Percentiles rank a stretch among this genome's conserved stretches.
These are phyloP conservation scores for Platanista minor DNA, from an alignment of 2,113 vertebrate species.

Conservation along the genomic window DNA sequence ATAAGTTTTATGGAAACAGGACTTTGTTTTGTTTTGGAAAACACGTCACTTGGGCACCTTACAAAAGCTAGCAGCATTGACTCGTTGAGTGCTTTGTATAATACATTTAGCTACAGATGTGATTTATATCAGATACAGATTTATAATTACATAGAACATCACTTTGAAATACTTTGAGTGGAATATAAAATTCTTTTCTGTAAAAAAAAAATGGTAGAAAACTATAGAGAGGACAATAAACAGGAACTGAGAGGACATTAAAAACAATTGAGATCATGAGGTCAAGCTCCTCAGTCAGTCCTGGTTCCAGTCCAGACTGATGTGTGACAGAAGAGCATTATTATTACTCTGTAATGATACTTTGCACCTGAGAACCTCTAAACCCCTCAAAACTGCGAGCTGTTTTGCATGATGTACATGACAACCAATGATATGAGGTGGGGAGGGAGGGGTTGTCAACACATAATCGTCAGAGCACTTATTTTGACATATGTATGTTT, in stretches of 20 bases:
- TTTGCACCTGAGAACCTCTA: conserved; percentile 67
- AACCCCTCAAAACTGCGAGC: conserved; percentile 66
- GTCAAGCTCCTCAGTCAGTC: conserved; percentile 74
- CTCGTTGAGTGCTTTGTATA: background rate
- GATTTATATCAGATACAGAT: background rate
- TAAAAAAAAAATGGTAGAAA: conserved; percentile 31
- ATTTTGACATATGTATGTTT: background rate
- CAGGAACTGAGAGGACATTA: conserved; percentile 58
- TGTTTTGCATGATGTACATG: conserved; percentile 69
- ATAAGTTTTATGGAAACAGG: background rate
- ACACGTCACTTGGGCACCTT: background rate
- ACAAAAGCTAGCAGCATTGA: background rate
- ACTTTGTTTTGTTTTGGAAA: background rate
- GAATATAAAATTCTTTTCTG: background rate
- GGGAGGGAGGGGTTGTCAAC: background rate
- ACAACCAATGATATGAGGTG: background rate
- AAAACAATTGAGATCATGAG: conserved; percentile 72
- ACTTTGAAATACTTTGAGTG: background rate
- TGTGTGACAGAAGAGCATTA: conserved; percentile 64
- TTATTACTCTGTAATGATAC: conserved; percentile 75
- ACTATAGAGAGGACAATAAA: conserved; percentile 63
- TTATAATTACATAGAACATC: background rate
- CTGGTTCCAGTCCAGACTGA: conserved; percentile 66
- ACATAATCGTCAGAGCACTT: background rate
- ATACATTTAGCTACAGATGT: background rate